Conservation (phyloP, 1,140 invertebrate genomes). For the Medauroidea extradentata region DNA sequence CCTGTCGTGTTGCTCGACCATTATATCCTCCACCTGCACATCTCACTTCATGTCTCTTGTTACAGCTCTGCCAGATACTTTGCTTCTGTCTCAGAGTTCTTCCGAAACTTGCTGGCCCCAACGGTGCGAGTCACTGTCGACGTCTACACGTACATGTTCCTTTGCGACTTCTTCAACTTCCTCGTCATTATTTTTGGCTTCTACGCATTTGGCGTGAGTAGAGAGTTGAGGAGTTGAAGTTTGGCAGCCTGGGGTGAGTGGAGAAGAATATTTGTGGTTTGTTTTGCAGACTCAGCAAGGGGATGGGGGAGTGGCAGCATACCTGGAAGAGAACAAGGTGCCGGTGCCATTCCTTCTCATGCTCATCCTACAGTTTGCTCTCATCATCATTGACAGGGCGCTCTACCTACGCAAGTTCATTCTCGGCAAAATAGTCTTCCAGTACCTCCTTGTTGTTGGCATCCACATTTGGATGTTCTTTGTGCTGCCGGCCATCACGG, state of each 20-base stretch:
- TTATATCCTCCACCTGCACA: too few species aligned
- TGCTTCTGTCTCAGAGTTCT: constrained; percentile 66
- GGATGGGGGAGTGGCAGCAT: constrained; percentile 83
- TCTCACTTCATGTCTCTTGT: constrained; percentile 3
- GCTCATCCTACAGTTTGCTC: constrained; percentile 86
- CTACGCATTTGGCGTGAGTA: constrained; percentile 85
- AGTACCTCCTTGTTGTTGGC: constrained; percentile 85
- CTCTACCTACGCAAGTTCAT: constrained; percentile 93
- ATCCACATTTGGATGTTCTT: constrained; percentile 99
- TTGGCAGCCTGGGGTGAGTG: too few species aligned
- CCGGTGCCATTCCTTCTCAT: constrained; percentile 94
- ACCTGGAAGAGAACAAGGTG: constrained; percentile 90
- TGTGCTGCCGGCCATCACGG: constrained; percentile 86
- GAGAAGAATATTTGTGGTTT: too few species aligned
- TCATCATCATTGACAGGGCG: constrained; percentile 94
- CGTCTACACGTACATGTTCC: constrained; percentile 97
- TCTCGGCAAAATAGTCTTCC: constrained; percentile 88
- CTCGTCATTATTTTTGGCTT: constrained; percentile 96
- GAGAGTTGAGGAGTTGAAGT: background rate
- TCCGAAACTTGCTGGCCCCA: constrained; percentile 69
- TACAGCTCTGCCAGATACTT: constrained; percentile 53
- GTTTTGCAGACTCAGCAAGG: constrained; percentile 74
- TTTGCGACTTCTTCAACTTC: constrained; percentile 98
- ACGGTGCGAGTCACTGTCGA: constrained; percentile 81
- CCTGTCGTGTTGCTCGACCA: too few species aligned